These are phyloP conservation scores for Euplexia lucipara DNA, from an alignment of 2,888 invertebrate genomes.

Conservation along the genomic window DNA sequence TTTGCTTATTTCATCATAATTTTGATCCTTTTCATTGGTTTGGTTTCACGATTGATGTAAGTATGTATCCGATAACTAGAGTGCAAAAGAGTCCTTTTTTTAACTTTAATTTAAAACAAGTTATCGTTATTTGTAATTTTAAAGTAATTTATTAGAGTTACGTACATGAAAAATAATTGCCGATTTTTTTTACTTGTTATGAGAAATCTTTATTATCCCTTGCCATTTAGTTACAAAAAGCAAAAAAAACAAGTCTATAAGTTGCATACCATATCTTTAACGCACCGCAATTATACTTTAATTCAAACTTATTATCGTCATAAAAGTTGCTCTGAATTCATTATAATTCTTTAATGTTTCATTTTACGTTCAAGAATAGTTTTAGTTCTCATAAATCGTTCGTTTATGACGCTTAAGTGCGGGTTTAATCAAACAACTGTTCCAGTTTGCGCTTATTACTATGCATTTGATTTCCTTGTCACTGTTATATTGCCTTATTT, in stretches of 20 bases:
- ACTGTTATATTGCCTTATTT: slow-evolving; percentile 1
- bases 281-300: not conserved
- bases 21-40: slow-evolving; percentile 19
- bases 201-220: no score
- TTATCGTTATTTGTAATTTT: not conserved
- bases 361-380: slow-evolving; percentile 28
- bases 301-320: slow-evolving; percentile 4
- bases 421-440: slow-evolving; percentile 12
- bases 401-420: slow-evolving; percentile 24
- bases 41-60: not conserved
- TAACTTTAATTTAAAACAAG: not conserved
- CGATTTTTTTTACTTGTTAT: no score
- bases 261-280: not conserved
- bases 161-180: no score
- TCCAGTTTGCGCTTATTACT: not conserved
- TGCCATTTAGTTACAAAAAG: not conserved
- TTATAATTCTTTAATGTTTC: slow-evolving; percentile 23
- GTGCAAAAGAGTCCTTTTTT: not conserved
- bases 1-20: slow-evolving; percentile 21
- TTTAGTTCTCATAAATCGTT: slow-evolving; percentile 28
- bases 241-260: not conserved
- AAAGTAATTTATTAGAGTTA: not conserved
- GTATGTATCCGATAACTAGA: not conserved
- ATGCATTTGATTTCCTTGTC: slow-evolving; percentile 22
- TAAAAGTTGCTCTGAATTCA: slow-evolving; percentile 11